phyloP scores from a whole-genome alignment of 2,888 invertebrate species.

The Ochropleura plecta region DNA sequence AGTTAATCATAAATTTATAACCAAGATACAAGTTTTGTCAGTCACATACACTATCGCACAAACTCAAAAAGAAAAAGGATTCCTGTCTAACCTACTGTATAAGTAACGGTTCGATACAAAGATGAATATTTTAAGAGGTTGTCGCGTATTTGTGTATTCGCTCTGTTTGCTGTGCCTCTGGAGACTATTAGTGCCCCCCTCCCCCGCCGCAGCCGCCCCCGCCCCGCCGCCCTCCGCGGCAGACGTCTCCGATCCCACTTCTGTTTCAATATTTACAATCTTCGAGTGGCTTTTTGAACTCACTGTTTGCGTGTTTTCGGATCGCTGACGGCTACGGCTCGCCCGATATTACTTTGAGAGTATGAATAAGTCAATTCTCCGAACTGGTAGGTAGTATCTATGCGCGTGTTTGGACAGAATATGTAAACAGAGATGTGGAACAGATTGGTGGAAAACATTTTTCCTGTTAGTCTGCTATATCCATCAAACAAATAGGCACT shows the following conservation, averaged over 20 bases:
- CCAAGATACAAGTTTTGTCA: not conserved
- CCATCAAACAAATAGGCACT: slow-evolving; percentile 66
- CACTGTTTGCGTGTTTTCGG: slow-evolving; percentile 90
- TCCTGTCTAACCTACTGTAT: slow-evolving; percentile 64
- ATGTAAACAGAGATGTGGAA: slow-evolving; percentile 77
- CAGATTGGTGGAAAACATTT: slow-evolving; percentile 74
- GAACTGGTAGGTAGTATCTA: slow-evolving; percentile 81
- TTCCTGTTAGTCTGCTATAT: slow-evolving; percentile 62
- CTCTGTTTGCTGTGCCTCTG: slow-evolving; percentile 89
- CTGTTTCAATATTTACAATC: slow-evolving; percentile 90
- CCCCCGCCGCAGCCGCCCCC: slow-evolving; percentile 52
- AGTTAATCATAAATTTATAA: slow-evolving; percentile 71
- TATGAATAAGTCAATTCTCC: slow-evolving; percentile 88
- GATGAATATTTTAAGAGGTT: slow-evolving; percentile 86
- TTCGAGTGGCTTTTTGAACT: slow-evolving; percentile 90
- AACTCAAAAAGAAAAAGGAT: slow-evolving; percentile 38
- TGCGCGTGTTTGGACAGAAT: slow-evolving; percentile 81
- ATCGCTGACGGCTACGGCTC: slow-evolving; percentile 88
- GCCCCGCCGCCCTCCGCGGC: slow-evolving; percentile 71
- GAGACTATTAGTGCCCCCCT: slow-evolving; percentile 88
- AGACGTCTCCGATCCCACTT: slow-evolving; percentile 89
- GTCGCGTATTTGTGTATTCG: slow-evolving; percentile 84
- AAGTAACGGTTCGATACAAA: slow-evolving; percentile 79
- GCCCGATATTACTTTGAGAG: slow-evolving; percentile 88
- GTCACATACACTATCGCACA: slow-evolving; percentile 42